These are phyloP conservation scores for Uloborus plumipes DNA, from an alignment of 2,888 invertebrate species.

Conservation along the genomic window DNA sequence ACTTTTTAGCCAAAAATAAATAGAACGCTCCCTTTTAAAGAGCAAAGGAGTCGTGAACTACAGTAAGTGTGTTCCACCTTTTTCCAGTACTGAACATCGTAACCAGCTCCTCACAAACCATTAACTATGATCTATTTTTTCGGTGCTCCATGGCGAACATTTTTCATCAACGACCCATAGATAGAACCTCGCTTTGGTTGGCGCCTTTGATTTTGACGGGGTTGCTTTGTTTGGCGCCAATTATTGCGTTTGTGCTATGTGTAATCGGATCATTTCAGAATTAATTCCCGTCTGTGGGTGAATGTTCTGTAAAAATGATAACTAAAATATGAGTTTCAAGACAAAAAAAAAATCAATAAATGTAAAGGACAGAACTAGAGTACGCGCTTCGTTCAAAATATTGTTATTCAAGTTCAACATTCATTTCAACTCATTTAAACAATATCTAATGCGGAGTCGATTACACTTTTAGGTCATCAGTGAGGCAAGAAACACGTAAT, in stretches of 20 bases:
- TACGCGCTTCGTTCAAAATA: too few relatives aligned
- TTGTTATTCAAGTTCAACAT: too few relatives aligned
- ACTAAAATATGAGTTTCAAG: too few relatives aligned
- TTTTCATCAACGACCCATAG: conserved; percentile 36
- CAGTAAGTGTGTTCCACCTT: conserved; percentile 37
- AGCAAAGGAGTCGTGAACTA: conserved; percentile 46
- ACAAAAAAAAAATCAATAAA: too few relatives aligned
- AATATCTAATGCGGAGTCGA: too few relatives aligned
- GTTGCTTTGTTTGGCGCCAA: background rate
- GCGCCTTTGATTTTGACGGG: background rate
- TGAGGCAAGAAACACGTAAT: too few relatives aligned
- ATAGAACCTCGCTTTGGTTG: conserved; percentile 32
- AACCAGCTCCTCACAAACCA: conserved; percentile 44
- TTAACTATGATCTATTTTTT: conserved; percentile 34
- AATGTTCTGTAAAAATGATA: too few relatives aligned
- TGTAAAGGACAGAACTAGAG: too few relatives aligned
- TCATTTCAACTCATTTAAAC: too few relatives aligned
- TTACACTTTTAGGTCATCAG: too few relatives aligned
- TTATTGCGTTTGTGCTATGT: background rate
- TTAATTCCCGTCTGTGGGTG: background rate
- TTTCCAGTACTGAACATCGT: conserved; percentile 23
- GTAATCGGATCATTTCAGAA: background rate
- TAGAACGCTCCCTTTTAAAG: conserved; percentile 16
- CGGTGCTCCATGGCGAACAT: conserved; percentile 4
- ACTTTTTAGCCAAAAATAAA: background rate